Percentiles rank a stretch among this genome's conserved stretches.
Evolutionary conservation across 2,113 vertebrate genomes (phyloP).

Genomic region (Misgurnus anguillicaudatus): DNA sequence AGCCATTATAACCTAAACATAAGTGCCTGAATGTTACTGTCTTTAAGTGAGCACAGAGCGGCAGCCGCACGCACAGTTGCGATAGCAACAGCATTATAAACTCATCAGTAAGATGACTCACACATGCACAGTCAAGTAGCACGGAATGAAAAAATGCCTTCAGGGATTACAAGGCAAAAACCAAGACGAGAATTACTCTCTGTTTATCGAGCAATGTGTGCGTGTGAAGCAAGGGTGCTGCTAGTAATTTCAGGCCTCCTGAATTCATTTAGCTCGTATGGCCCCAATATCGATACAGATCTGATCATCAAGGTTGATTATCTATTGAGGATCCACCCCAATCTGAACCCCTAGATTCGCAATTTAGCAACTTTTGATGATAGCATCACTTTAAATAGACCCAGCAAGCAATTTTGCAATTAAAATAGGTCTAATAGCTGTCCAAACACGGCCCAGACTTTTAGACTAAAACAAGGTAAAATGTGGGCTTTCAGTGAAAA

Average conservation of each 20-base stretch:
- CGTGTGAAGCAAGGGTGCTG: neutral
- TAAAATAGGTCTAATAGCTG: no score
- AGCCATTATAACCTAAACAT: neutral
- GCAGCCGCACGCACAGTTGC: constrained; percentile 1
- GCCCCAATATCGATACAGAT: no score
- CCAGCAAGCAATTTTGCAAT: no score
- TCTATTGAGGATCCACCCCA: no score
- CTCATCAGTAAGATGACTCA: constrained; percentile 22
- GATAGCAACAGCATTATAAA: constrained; percentile 33
- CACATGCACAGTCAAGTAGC: constrained; percentile 8
- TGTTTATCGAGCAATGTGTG: neutral
- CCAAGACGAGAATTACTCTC: neutral
- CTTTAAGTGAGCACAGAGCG: neutral
- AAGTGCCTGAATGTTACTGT: neutral
- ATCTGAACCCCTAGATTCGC: no score
- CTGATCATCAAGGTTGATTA: no score
- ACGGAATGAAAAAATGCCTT: constrained; percentile 21
- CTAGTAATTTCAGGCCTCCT: neutral
- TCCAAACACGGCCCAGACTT: no score
- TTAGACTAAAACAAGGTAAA: no score
- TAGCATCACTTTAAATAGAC: no score
- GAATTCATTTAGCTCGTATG: no score
- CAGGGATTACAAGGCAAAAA: constrained; percentile 25
- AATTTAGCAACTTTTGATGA: no score
- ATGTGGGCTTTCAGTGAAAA: no score